Evolutionary conservation across 2,888 invertebrate genomes (phyloP), one percentile per base, ranked within the genome.

Genomic region (Cerastis rubricosa): DNA sequence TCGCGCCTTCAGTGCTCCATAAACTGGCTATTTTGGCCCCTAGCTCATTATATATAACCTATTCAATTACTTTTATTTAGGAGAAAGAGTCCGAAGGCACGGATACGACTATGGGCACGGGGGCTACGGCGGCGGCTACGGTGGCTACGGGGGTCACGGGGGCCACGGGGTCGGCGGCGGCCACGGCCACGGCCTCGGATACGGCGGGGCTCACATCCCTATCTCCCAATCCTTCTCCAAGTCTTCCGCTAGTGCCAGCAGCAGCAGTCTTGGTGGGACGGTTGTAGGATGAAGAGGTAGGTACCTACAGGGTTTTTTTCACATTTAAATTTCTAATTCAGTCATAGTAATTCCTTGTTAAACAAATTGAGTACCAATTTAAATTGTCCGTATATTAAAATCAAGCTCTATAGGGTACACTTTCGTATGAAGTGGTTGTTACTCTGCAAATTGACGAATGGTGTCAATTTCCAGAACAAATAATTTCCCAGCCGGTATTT

Each of bases 161-260:
- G 87, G 89, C 22, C 84, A 49, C 43, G 65, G n/a, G 0, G 87
- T 29, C 54, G 61, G n/a, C 0, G 87, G 85, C n/a, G 87, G 87
- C 47, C 86, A 85, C 11, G 86, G 87, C 35, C 85, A 86, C 11
- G 88, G 88, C 4, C 43, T 43, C 0, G 64, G 64, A 59, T 89
- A 85, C 67, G 89, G 88, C 0, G 88, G 80, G 0, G 88, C 74
- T 59, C 81, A 84, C 43, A 35, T 85, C 74, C 84, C 91, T 19
- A 72, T 84, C 65, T 72, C 92, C 1, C 93, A 93, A 74, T 91
- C 93, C 69, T 94, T 87, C 89, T 94, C 95, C 69, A 94, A 94
- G 87, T 92, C 95, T 2, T 92, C 92, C 1, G 93, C 95, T 19
- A 94, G 92, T 76, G 90, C 95, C 25, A 93, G 93, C 69, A 64